Base-by-base conservation (phyloP, 2,113 vertebrate genomes). In the Stegastes partitus region DNA sequence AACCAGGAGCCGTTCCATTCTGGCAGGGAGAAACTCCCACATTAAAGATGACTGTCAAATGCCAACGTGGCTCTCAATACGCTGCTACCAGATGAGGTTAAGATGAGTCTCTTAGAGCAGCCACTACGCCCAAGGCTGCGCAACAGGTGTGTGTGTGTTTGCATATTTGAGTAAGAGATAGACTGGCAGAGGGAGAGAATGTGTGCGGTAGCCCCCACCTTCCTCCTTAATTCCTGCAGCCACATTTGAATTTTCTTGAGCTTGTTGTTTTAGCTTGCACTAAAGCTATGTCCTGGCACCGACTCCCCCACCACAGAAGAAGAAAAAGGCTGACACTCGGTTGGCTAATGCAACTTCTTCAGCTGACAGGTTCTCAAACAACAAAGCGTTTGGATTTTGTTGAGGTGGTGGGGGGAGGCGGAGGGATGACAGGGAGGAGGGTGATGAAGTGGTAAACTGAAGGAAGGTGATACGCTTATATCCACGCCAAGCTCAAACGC, bases 221-320 rank as follows among this genome's bases (percentile, higher is more conserved):
- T 7, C 5, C 31, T 6, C 31, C 31, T 26, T 23, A 11, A 62
- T 68, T 84, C 77, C 75, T 85, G 55, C 49, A 71, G 68, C 64
- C 70, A 68, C 77, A 89, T 92, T 91, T 86, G 91, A 85, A 89
- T 94, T 50, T 90, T 91, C 57, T 86, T 28, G 58, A 82, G 76
- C 83, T 80, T 93, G 93, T 93, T 94, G 81, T 93, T 94, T 93
- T 87, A 91, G 87, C 87, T 80, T 68, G 77, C 74, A 87, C 89
- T 79, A 64, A 73, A 85, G 85, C 83, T 90, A 47, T 45, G 68
- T 68, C 83, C 63, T 75, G 69, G 67, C 61, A 64, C 26, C 23
- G 56, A 74, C 68, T 58, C 42, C 18, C 18, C 19, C n/a, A 42
- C 22, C 42, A 4, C n/a, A 1, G 22, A 54, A 22, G 37, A 26